A percentile compares a stretch with the other conserved stretches of the same genome.
These are phyloP conservation scores for Saturnia japonica DNA, from an alignment of 2,888 invertebrate genomes.

Conservation along the genomic window DNA sequence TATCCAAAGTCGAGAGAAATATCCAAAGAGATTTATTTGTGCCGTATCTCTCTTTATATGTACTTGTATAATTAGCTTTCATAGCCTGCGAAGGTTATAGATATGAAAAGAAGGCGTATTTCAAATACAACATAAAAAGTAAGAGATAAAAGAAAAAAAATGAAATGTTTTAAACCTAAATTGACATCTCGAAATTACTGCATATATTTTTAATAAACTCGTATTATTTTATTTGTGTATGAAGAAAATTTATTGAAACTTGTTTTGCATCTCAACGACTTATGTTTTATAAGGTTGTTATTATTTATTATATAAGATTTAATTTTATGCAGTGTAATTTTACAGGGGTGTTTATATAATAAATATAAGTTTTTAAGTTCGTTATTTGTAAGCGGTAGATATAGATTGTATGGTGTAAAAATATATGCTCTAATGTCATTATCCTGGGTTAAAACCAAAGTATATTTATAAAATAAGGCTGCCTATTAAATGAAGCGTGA, in stretches of 20 bases:
- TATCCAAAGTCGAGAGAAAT: too few species aligned
- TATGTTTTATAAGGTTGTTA: neutral
- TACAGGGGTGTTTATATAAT: neutral
- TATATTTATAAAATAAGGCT: too few species aligned
- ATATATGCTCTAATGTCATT: too few species aligned
- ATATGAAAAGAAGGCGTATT: neutral
- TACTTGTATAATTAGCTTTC: too few species aligned
- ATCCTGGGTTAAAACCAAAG: too few species aligned
- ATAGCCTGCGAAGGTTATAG: neutral
- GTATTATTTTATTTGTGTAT: slow-evolving; percentile 13
- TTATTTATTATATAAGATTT: slow-evolving; percentile 3
- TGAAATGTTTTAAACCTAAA: neutral
- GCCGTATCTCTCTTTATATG: too few species aligned
- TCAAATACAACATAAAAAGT: neutral
- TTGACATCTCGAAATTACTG: slow-evolving; percentile 4
- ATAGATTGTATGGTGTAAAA: too few species aligned
- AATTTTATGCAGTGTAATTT: neutral
- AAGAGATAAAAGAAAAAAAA: neutral
- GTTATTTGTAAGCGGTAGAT: too few species aligned
- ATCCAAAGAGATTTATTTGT: too few species aligned
- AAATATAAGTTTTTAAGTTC: neutral
- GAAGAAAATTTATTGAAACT: neutral
- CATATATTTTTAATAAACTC: neutral
- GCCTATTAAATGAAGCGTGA: too few species aligned
- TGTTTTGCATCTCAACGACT: slow-evolving; percentile 12